phyloP scores from a whole-genome alignment of 1,140 invertebrate species.

The Drosophila repletoides region DNA sequence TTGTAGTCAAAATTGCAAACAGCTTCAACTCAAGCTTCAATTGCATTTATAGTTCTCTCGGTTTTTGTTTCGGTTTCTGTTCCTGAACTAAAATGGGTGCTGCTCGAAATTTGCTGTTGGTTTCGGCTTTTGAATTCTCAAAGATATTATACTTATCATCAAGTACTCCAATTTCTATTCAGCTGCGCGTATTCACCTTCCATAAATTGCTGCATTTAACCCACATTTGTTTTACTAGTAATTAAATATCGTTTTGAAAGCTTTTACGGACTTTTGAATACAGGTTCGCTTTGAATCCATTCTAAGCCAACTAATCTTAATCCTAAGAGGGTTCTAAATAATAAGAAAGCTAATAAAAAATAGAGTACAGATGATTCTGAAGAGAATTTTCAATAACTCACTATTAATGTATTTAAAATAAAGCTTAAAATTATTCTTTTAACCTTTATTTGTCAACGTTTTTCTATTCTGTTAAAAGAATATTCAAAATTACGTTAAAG shows the following conservation, averaged over 20 bases:
- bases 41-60: constrained; percentile 22
- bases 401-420: too few species aligned
- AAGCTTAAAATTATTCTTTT: too few species aligned
- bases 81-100: background rate
- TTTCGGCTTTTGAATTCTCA: background rate
- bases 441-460: background rate
- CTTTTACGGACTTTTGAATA: too few species aligned
- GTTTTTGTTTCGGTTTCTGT: too few species aligned
- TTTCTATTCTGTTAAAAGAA: background rate
- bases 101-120: background rate
- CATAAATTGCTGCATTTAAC: background rate
- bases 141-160: background rate
- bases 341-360: background rate
- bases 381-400: too few species aligned
- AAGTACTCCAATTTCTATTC: too few species aligned
- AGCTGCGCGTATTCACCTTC: background rate
- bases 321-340: too few species aligned
- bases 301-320: too few species aligned
- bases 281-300: too few species aligned
- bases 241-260: background rate
- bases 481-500: too few species aligned
- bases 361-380: background rate
- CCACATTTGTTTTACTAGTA: background rate
- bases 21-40: constrained; percentile 28
- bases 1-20: constrained; percentile 31